Evolutionary conservation across 2,888 invertebrate species (phyloP).

Genomic region (Brenthis ino): DNA sequence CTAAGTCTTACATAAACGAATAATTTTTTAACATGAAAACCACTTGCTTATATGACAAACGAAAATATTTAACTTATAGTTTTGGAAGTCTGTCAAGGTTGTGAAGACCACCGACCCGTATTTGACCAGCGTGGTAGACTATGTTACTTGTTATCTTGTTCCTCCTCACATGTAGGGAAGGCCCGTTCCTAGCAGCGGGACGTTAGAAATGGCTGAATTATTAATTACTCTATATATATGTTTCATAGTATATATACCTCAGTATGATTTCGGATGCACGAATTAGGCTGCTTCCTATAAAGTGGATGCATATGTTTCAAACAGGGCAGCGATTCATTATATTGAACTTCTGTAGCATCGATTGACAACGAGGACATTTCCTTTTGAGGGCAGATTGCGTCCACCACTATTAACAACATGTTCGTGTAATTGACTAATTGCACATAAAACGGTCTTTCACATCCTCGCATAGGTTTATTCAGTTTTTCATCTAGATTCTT

Average conservation of each 20-base stretch:
- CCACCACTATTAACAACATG: constrained; percentile 89
- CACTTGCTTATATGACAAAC: too few relatives aligned
- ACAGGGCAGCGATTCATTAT: constrained; percentile 85
- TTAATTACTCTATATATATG: too few relatives aligned
- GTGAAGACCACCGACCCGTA: too few relatives aligned
- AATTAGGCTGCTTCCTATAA: constrained; percentile 85
- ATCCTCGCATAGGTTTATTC: constrained; percentile 68
- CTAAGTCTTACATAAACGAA: too few relatives aligned
- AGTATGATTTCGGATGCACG: constrained; percentile 89
- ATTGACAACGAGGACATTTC: constrained; percentile 70
- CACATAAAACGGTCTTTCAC: constrained; percentile 85
- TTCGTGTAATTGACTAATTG: constrained; percentile 90
- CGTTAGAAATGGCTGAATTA: too few relatives aligned
- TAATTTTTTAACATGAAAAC: too few relatives aligned
- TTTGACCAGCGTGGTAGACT: too few relatives aligned
- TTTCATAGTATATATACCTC: constrained; percentile 76
- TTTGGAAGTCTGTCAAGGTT: too few relatives aligned
- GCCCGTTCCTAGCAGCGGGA: too few relatives aligned
- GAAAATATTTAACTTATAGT: too few relatives aligned
- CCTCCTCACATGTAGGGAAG: too few relatives aligned
- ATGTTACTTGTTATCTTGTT: too few relatives aligned
- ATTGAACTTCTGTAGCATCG: constrained; percentile 74
- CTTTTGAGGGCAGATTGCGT: constrained; percentile 82
- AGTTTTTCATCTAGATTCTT: constrained; percentile 76
- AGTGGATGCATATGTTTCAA: constrained; percentile 81